phyloP scores from a whole-genome alignment of 2,113 vertebrate species.

The Saccopteryx bilineata region DNA sequence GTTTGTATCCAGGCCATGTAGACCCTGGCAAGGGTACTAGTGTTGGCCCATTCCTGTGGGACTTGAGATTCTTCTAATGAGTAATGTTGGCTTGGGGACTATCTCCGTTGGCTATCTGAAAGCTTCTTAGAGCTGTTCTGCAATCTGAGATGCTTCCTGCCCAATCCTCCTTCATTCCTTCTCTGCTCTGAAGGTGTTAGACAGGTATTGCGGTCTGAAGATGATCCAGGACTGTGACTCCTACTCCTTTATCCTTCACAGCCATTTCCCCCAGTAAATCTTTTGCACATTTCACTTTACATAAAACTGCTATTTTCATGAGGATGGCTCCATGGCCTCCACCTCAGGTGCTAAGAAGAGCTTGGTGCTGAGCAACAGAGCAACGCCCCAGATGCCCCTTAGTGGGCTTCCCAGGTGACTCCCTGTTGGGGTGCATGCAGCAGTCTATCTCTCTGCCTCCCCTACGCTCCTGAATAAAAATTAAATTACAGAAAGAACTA shows the following conservation, averaged over 20 bases:
- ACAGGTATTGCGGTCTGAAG: background rate
- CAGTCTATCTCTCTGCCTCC: no score
- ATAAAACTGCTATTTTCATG: background rate
- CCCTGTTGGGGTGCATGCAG: no score
- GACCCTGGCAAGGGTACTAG: background rate
- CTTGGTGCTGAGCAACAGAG: no score
- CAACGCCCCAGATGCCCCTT: no score
- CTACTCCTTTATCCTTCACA: background rate
- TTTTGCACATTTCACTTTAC: background rate
- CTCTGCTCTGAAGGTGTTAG: background rate
- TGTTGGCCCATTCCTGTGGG: background rate
- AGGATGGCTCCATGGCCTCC: no score
- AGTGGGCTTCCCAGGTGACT: no score
- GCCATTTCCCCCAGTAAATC: background rate
- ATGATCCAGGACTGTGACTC: background rate
- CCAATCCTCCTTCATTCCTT: background rate
- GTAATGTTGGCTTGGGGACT: background rate
- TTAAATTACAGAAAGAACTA: no score
- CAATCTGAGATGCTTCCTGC: background rate
- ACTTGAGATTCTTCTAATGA: background rate
- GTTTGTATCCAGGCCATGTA: background rate
- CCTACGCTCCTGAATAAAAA: no score
- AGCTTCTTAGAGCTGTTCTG: background rate
- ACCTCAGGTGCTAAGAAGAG: no score
- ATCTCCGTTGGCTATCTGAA: background rate